Evolutionary conservation across 2,797 vertebrate species (phyloP).

Genomic region (Pseudomugil gertrudae): DNA sequence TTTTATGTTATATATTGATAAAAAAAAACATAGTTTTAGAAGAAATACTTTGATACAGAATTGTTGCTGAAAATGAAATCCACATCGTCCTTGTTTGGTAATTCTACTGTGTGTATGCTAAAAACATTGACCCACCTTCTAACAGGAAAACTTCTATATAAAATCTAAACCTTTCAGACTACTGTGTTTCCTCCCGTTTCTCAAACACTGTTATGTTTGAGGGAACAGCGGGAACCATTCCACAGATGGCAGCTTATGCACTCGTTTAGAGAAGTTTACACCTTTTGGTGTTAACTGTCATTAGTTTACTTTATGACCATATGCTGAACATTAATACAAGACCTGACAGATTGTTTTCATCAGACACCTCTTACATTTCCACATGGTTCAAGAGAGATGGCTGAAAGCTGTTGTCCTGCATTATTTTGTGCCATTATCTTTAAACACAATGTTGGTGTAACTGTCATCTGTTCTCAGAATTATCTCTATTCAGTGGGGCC

Average conservation of each 20-base stretch:
- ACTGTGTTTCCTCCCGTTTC: not conserved
- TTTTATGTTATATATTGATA: not conserved
- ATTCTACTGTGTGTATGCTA: not conserved
- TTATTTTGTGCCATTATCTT: slow-evolving; percentile 21
- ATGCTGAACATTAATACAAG: slow-evolving; percentile 62
- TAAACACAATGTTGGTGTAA: slow-evolving; percentile 23
- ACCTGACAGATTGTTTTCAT: slow-evolving; percentile 34
- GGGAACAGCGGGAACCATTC: slow-evolving; percentile 22
- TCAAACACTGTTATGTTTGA: slow-evolving; percentile 11
- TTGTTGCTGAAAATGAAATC: too few species aligned
- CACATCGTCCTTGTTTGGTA: too few species aligned
- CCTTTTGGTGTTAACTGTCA: slow-evolving; percentile 58
- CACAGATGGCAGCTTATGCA: slow-evolving; percentile 60
- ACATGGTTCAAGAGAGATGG: slow-evolving; percentile 18
- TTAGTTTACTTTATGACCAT: slow-evolving; percentile 56
- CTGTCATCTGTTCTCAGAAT: slow-evolving; percentile 24
- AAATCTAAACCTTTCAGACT: not conserved
- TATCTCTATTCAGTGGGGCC: not conserved
- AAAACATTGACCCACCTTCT: too few species aligned
- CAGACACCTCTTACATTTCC: slow-evolving; percentile 28
- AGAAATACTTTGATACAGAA: too few species aligned
- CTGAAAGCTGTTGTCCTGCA: slow-evolving; percentile 14
- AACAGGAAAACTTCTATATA: too few species aligned
- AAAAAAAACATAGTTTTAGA: not conserved
- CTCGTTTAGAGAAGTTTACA: slow-evolving; percentile 60